Percentiles rank a stretch among this genome's conserved stretches.
These are phyloP conservation scores for Drosophila rubida DNA, from an alignment of 2,888 invertebrate species.

Conservation along the genomic window DNA sequence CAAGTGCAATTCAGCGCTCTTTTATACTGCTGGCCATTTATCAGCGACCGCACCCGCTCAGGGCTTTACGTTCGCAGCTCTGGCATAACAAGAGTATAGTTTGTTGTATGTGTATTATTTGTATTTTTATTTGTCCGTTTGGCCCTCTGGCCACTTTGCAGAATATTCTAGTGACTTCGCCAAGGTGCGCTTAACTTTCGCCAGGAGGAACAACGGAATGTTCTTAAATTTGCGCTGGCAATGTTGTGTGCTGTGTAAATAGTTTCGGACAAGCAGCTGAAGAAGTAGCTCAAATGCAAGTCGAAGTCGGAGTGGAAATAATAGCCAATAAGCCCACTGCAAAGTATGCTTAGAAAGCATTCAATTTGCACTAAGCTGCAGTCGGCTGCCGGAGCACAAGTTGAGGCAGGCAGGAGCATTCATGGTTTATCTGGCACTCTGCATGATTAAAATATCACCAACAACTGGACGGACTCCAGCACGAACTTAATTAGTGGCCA, in stretches of 20 bases:
- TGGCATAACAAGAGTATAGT: conserved; percentile 21
- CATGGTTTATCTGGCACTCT: conserved; percentile 43
- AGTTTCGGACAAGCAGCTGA: not conserved
- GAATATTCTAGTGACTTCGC: conserved; percentile 44
- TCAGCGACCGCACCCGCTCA: conserved; percentile 29
- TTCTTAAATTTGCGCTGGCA: conserved; percentile 10
- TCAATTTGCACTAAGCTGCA: conserved; percentile 45
- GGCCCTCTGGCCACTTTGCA: conserved; percentile 29
- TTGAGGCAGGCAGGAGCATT: conserved; percentile 11
- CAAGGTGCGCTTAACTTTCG: conserved; percentile 15
- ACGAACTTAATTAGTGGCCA: conserved; percentile 29
- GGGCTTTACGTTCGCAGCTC: conserved; percentile 23
- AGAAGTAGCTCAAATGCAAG: conserved; percentile 9
- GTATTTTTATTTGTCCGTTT: conserved; percentile 9
- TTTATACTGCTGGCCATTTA: conserved; percentile 42
- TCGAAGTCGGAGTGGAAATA: conserved; percentile 23
- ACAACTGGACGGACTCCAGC: conserved; percentile 18
- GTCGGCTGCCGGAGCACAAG: conserved; percentile 4
- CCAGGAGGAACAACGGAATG: not conserved
- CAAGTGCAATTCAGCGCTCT: not conserved
- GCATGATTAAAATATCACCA: conserved; percentile 55
- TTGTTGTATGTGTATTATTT: conserved; percentile 3
- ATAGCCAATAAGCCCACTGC: conserved; percentile 41
- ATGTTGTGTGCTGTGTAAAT: not conserved
- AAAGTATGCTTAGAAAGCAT: conserved; percentile 25